A percentile compares a stretch with the other conserved stretches of the same genome.
Conservation (phyloP, 1,140 invertebrate species). For the Glossosoma conforme region DNA sequence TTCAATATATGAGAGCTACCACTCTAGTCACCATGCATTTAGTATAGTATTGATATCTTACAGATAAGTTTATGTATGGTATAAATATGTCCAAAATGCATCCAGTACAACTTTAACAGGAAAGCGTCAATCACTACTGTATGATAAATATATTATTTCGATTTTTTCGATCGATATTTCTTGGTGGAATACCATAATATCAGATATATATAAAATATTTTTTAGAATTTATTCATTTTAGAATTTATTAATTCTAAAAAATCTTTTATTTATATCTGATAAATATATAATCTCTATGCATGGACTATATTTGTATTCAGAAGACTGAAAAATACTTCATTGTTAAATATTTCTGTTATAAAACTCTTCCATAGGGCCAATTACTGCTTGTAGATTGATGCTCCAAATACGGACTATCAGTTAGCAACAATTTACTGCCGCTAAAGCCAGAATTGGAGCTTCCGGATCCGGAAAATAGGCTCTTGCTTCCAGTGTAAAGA, state of each 20-base stretch:
- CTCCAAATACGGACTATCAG: constrained; percentile 50
- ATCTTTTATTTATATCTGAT: not conserved
- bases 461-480: constrained; percentile 47
- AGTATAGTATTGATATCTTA: too few species aligned
- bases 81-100: too few species aligned
- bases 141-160: too few species aligned
- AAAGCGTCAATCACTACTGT: too few species aligned
- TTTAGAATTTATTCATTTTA: constrained; percentile 1
- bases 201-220: too few species aligned
- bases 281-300: not conserved
- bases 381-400: constrained; percentile 50
- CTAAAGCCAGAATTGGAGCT: constrained; percentile 50
- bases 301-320: not conserved
- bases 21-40: too few species aligned
- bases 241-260: not conserved
- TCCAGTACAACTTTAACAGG: too few species aligned
- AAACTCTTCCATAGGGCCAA: constrained; percentile 49
- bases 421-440: constrained; percentile 46
- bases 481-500: constrained; percentile 50
- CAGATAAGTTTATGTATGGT: too few species aligned
- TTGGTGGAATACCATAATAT: too few species aligned
- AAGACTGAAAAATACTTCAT: not conserved
- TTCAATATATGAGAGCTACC: too few species aligned
- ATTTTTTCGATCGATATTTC: too few species aligned
- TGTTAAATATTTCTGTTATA: constrained; percentile 32